Base-by-base conservation (phyloP, 2,113 vertebrate genomes). In the Pelusios castaneus region DNA sequence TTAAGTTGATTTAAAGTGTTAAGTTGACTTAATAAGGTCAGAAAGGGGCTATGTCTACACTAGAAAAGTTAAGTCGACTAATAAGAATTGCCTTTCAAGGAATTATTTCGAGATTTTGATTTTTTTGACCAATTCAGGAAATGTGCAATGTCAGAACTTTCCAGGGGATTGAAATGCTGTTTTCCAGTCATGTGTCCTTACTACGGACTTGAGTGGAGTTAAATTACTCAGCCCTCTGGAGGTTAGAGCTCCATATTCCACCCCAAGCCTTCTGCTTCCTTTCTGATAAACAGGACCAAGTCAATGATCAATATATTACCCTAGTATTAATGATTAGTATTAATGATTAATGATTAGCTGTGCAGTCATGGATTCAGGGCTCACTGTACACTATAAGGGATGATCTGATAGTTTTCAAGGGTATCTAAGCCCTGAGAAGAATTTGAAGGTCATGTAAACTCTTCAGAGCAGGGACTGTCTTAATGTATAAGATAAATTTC, bases 321-420 rank as follows among this genome's bases (percentile, higher is more conserved):
- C 19, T 70, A 8, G 45, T 4, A 0, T 4, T 10, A 3, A 0
- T n/a, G 77, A 76, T 70, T 70, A 8, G 45, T 4, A 0, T 4
- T 10, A 3, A 0, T n/a, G 77, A 76, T 70, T n/a, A n/a, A n/a
- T n/a, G n/a, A n/a, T n/a, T n/a, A n/a, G n/a, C n/a, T 3, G 16
- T 4, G 2, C 12, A 45, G 25, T 24, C 41, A 45, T 16, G 43
- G 73, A 27, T 45, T 41, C 25, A 45, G 22, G 5, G 13, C 43
- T 76, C 73, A 51, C 13, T 51, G 51, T 51, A 51, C 51, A 14
- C 51, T 51, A 51, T 51, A 51, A 12, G 51, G 51, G 51, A 51
- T 13, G 51, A 51, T 51, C 51, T 51, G 51, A 14, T 51, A 51
- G 51, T 52, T 16, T 52, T 52, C 51, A 52, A 52, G 51, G 16